A percentile compares a stretch with the other conserved stretches of the same genome.
phyloP scores from a whole-genome alignment of 1,140 invertebrate species.

The Papilio polytes region DNA sequence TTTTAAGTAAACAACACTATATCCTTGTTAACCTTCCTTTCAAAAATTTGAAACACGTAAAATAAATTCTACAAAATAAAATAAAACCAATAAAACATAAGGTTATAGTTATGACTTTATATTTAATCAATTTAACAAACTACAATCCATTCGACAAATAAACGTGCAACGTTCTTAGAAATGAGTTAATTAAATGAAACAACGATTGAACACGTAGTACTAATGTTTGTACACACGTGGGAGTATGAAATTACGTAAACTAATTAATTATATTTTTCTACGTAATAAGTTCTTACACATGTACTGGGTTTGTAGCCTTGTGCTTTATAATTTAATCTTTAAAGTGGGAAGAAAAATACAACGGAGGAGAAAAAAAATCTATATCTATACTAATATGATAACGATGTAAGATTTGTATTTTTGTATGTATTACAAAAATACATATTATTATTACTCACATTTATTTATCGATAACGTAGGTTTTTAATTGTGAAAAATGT shows the following conservation, averaged over 20 bases:
- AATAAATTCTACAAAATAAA: background rate
- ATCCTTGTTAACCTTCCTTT: background rate
- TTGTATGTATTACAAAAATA: too few species aligned
- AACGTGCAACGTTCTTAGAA: conserved; percentile 14
- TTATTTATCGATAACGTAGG: too few species aligned
- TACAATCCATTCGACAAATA: background rate
- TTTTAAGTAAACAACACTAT: background rate
- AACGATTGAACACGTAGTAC: conserved; percentile 24
- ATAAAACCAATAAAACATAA: background rate
- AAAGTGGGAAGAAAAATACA: background rate
- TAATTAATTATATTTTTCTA: conserved; percentile 24
- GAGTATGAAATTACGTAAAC: background rate
- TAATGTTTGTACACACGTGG: conserved; percentile 6
- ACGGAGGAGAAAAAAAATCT: background rate
- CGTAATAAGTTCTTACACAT: background rate
- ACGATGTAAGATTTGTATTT: too few species aligned
- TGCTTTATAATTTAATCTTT: background rate
- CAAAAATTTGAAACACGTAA: background rate
- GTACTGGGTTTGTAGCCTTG: background rate
- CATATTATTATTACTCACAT: too few species aligned
- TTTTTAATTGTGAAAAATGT: too few species aligned
- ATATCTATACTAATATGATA: background rate
- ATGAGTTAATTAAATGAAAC: conserved; percentile 25
- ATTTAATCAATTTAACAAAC: background rate
- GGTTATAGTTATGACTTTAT: background rate